Percentiles rank a stretch among this genome's conserved stretches.
These are phyloP conservation scores for Turritopsis rubra DNA, from an alignment of 30 jellyfish, hydroid and myxozoan genomes.

Conservation along the genomic window DNA sequence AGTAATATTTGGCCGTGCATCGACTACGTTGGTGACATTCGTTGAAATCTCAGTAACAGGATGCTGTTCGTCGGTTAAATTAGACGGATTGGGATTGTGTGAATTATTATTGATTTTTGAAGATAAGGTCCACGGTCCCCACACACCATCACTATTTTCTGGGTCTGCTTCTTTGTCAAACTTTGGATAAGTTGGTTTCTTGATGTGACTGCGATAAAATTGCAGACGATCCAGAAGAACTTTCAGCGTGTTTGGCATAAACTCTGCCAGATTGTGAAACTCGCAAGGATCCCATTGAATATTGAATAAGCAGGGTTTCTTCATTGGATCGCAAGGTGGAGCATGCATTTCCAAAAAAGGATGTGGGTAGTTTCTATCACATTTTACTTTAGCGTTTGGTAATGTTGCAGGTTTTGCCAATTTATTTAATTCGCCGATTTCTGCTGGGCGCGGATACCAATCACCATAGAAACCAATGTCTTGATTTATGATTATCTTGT, in stretches of 20 bases:
- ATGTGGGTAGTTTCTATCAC: constrained; percentile 92
- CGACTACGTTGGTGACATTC: background rate
- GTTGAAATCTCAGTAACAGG: background rate
- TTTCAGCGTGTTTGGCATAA: constrained; percentile 90
- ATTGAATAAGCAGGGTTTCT: constrained; percentile 95
- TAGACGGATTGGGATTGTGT: background rate
- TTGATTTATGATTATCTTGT: constrained; percentile 83
- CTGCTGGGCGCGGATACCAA: constrained; percentile 97
- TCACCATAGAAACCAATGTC: constrained; percentile 88
- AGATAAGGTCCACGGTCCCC: constrained; percentile 90
- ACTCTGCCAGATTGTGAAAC: constrained; percentile 94
- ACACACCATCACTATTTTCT: constrained; percentile 75
- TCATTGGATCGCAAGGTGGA: constrained; percentile 98
- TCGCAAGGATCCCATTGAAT: constrained; percentile 99
- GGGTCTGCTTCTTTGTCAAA: constrained; percentile 77
- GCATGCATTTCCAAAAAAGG: constrained; percentile 94
- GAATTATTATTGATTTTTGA: background rate
- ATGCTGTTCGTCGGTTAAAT: background rate
- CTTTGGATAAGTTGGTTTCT: constrained; percentile 76
- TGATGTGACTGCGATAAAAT: constrained; percentile 45
- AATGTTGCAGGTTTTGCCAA: constrained; percentile 33
- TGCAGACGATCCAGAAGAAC: constrained; percentile 76
- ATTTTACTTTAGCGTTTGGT: constrained; percentile 56
- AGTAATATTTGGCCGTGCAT: background rate
- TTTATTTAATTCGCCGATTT: constrained; percentile 66